phyloP scores from a whole-genome alignment of 2,888 invertebrate species.

The Chaitophorus viminalis region DNA sequence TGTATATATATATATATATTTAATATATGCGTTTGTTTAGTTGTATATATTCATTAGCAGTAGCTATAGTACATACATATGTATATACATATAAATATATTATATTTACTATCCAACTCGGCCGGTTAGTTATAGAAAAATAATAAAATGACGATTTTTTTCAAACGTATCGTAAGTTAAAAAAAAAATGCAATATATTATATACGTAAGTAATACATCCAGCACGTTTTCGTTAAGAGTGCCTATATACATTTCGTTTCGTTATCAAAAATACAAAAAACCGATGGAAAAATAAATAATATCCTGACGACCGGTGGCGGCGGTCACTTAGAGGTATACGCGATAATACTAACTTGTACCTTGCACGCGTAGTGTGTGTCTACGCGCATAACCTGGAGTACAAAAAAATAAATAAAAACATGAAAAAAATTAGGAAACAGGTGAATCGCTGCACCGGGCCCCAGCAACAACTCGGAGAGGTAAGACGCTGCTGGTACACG shows the following conservation, averaged over 20 bases:
- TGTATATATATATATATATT: neutral
- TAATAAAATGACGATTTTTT: neutral
- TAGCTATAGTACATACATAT: neutral
- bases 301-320: conserved; percentile 15
- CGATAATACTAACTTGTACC: neutral
- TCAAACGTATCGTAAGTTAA: neutral
- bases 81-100: neutral
- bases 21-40: neutral
- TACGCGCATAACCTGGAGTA: neutral
- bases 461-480: neutral
- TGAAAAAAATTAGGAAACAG: conserved; percentile 29
- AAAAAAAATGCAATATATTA: neutral
- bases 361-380: neutral
- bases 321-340: neutral
- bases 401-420: neutral
- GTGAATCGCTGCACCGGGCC: conserved; percentile 56
- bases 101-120: neutral
- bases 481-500: neutral
- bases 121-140: neutral
- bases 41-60: conserved; percentile 10
- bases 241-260: conserved; percentile 14
- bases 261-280: neutral
- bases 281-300: neutral
- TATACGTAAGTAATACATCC: neutral
- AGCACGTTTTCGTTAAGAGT: neutral